Evolutionary conservation across 1,140 invertebrate species (phyloP).

Genomic region (Micrasema minimum): DNA sequence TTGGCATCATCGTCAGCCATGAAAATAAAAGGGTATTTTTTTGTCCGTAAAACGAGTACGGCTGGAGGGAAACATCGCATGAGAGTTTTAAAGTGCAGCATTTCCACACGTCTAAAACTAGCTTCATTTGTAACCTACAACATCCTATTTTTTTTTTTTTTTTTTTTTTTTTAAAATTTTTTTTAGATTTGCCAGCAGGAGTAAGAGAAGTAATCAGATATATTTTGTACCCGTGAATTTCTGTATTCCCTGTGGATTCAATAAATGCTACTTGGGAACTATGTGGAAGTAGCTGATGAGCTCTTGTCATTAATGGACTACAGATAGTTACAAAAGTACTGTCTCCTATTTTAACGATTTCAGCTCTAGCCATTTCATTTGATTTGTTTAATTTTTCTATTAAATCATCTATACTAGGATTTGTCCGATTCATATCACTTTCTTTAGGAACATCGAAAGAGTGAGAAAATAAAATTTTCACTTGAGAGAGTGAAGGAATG

Average conservation of each 20-base stretch:
- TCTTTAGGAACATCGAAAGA: constrained; percentile 40
- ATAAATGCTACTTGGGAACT: constrained; percentile 44
- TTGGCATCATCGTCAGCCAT: constrained; percentile 42
- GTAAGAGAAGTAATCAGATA: constrained; percentile 47
- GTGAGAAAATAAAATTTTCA: constrained; percentile 48
- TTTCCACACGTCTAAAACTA: constrained; percentile 34
- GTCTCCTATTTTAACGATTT: constrained; percentile 43
- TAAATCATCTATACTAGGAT: constrained; percentile 40
- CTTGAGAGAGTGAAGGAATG: constrained; percentile 46
- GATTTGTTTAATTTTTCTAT: constrained; percentile 45
- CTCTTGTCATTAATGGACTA: constrained; percentile 46
- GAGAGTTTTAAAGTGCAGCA: constrained; percentile 37
- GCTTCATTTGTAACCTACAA: constrained; percentile 44
- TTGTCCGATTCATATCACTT: constrained; percentile 35
- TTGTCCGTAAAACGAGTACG: constrained; percentile 45
- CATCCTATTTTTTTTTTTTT: too few relatives aligned
- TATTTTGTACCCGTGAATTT: constrained; percentile 47
- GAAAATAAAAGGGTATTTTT: constrained; percentile 33
- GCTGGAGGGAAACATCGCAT: constrained; percentile 42
- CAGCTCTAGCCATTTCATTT: constrained; percentile 31
- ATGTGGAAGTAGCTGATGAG: constrained; percentile 43
- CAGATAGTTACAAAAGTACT: constrained; percentile 46
- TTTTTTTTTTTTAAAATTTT: too few relatives aligned
- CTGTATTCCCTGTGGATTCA: constrained; percentile 39
- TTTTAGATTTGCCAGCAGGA: too few relatives aligned